Conservation (phyloP, 2,113 vertebrate genomes). For the Setophaga petechia region DNA sequence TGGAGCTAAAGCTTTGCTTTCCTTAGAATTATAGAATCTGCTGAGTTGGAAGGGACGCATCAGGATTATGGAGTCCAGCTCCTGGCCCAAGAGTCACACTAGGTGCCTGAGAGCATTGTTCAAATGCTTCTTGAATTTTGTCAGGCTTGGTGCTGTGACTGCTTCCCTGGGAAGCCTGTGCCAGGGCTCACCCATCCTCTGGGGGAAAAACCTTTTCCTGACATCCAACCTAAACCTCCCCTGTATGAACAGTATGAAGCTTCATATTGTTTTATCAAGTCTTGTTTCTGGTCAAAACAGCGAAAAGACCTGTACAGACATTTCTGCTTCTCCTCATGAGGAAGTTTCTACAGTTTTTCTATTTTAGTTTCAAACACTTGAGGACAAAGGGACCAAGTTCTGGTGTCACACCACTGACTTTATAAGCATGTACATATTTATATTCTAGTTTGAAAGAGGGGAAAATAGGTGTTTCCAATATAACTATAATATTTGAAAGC, state of each 20-base stretch:
- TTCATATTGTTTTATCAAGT: neutral
- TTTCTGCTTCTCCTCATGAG: neutral
- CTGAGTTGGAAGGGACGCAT: neutral
- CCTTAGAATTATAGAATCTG: neutral
- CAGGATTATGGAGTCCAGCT: neutral
- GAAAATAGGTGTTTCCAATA: neutral
- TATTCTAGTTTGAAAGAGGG: neutral
- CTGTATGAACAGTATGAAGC: too few species aligned
- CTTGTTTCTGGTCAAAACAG: neutral
- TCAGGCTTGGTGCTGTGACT: neutral
- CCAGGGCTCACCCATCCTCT: neutral
- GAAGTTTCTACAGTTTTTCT: neutral
- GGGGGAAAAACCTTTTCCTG: neutral
- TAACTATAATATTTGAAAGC: neutral
- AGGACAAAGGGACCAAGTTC: neutral
- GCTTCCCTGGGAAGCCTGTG: neutral
- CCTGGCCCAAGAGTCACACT: neutral
- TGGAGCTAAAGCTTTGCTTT: neutral
- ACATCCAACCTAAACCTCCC: neutral
- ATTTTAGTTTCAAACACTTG: neutral
- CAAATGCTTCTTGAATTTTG: rapidly evolving
- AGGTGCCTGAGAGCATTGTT: rapidly evolving
- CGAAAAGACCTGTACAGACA: neutral
- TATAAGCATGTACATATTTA: neutral
- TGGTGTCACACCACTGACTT: neutral